These are phyloP conservation scores for Brachypterus glaber DNA, from an alignment of 2,888 invertebrate species.

Conservation along the genomic window DNA sequence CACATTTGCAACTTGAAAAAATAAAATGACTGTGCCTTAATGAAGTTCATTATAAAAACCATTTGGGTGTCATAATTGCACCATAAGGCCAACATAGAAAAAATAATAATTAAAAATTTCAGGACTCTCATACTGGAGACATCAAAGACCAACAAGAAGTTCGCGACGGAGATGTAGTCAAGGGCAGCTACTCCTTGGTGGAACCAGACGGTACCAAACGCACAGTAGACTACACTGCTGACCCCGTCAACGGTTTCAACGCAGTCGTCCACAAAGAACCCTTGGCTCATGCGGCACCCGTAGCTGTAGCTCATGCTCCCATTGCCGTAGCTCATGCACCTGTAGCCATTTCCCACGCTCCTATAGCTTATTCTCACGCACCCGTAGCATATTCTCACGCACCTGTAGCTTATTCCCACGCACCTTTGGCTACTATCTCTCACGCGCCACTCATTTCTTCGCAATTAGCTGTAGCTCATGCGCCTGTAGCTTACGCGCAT, in stretches of 20 bases:
- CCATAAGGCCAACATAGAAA: too few species aligned
- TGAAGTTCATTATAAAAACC: too few species aligned
- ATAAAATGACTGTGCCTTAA: too few species aligned
- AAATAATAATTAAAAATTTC: too few species aligned
- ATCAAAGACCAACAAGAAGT: conserved; percentile 27
- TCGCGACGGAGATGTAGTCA: conserved; percentile 29
- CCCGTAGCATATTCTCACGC: conserved; percentile 12
- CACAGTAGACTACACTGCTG: conserved; percentile 29
- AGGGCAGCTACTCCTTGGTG: conserved; percentile 28
- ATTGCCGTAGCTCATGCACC: conserved; percentile 37
- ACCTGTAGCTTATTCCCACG: conserved; percentile 7
- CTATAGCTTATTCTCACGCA: conserved; percentile 16
- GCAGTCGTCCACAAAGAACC: conserved; percentile 26
- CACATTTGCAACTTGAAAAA: too few species aligned
- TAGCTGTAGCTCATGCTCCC: conserved; percentile 23
- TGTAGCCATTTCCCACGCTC: conserved; percentile 24
- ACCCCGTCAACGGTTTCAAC: conserved; percentile 29
- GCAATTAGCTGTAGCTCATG: conserved; percentile 14
- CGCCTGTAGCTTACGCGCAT: conserved; percentile 11
- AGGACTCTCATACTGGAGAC: conserved; percentile 29
- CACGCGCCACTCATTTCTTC: too few species aligned
- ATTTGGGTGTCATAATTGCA: too few species aligned
- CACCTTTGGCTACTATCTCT: conserved; percentile 2
- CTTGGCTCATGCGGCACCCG: conserved; percentile 23
- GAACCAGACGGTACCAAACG: conserved; percentile 30